Conservation (phyloP, 1,140 invertebrate species). For the Anadara kagoshimensis region DNA sequence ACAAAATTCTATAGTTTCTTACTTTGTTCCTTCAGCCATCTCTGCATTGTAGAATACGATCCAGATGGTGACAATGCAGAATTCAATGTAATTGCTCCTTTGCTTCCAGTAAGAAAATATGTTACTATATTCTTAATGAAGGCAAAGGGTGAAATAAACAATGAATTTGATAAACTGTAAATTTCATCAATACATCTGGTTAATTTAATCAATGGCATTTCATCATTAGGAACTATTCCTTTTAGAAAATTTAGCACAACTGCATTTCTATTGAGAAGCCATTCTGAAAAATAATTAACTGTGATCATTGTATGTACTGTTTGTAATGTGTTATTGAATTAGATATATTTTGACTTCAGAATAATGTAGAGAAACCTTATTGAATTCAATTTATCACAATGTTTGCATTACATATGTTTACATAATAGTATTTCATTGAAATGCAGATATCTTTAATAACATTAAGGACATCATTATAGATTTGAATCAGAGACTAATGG, state of each 20-base stretch:
- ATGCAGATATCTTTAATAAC: too few species aligned
- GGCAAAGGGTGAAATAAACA: neutral
- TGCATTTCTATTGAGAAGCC: neutral
- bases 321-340: too few species aligned
- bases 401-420: too few species aligned
- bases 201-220: neutral
- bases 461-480: too few species aligned
- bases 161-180: neutral
- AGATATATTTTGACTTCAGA: too few species aligned
- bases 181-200: neutral
- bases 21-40: neutral
- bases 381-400: too few species aligned
- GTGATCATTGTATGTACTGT: too few species aligned
- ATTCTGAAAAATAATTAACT: neutral
- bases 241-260: neutral
- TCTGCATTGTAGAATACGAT: neutral
- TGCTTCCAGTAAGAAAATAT: slow-evolving; percentile 17
- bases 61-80: slow-evolving; percentile 8
- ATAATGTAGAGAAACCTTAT: too few species aligned
- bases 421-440: too few species aligned
- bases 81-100: slow-evolving; percentile 11
- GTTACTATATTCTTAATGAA: slow-evolving; percentile 1
- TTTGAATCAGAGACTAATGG: too few species aligned
- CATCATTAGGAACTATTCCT: neutral
- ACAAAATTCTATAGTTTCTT: neutral